Percentiles rank a stretch among this genome's conserved stretches.
Conservation (phyloP, 35 echinoderm and acorn worm species). For the Amphiura filiformis region DNA sequence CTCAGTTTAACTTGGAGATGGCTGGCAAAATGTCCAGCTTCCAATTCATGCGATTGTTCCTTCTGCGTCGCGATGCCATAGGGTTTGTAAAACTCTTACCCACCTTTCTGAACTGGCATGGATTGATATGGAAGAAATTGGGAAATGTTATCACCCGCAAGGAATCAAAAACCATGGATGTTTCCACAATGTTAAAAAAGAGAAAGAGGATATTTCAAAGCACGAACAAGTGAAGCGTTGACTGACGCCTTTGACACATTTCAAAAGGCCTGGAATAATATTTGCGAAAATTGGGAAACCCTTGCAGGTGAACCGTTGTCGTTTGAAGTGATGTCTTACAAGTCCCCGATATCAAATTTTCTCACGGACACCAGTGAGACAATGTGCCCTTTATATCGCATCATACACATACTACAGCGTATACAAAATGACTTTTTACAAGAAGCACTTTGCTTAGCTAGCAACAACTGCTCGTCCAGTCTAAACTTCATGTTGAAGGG, state of each 20-base stretch:
- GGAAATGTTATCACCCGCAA: not conserved
- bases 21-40: not conserved
- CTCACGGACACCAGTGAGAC: not conserved
- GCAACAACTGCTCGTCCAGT: not conserved
- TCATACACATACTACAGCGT: constrained; percentile 14
- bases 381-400: not conserved
- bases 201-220: not conserved
- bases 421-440: constrained; percentile 22
- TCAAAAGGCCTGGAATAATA: not conserved
- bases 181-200: not conserved
- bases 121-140: not conserved
- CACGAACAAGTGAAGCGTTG: not conserved
- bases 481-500: constrained; percentile 21
- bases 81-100: constrained; percentile 9
- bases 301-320: not conserved
- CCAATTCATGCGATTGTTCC: constrained; percentile 11
- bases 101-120: constrained; percentile 19
- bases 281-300: constrained; percentile 6
- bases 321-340: not conserved
- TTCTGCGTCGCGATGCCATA: not conserved
- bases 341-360: not conserved
- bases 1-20: not conserved
- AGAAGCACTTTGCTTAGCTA: not conserved
- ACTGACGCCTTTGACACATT: not conserved
- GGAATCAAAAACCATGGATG: not conserved